Evolutionary conservation across 2,113 vertebrate genomes (phyloP), one percentile per base, ranked within the genome.

Genomic region (Cavia aperea): DNA sequence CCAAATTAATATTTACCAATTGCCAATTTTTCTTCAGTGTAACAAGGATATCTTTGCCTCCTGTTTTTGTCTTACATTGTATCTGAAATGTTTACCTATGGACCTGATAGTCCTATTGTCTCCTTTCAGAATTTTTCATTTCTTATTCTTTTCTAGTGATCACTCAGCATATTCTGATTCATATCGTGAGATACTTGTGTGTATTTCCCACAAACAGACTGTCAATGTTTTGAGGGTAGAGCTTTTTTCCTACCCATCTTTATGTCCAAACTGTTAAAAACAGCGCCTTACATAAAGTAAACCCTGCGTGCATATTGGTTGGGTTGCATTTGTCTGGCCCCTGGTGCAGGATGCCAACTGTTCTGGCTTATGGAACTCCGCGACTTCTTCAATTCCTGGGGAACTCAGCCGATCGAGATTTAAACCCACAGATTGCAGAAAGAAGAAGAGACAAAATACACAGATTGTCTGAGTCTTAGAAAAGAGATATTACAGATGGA

Each of bases 401-500:
- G 81, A 92, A 88, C 54, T 81, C 33, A 66, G 65, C 70, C 58
- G 65, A 73, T 29, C 82, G 65, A 84, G 70, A 58, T 63, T 9
- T 81, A 95, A 97, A 89, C 33, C 79, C 84, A 91, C 81, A 92
- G 91, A 93, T 3, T 96, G 89, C 29, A 51, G 39, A 90, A 89
- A 72, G 84, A 51, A 78, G 54, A 93, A 39, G 65, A 94, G 66
- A 86, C 58, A 94, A 95, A 96, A 92, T 77, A 91, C 51, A 82
- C 91, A 94, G 93, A 96, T 92, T 92, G 86, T 70, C 51, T 63
- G 81, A 58, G 78, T 89, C 81, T 93, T 90, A 77, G 84, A 92
- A 96, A 92, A 62, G 77, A 92, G 51, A 39, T 86, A 70, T 89
- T 94, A 66, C 89, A 96, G 94, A 95, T 95, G 95, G 93, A 93